Base-by-base conservation (phyloP, 2,888 invertebrate species). In the Cantharis nigra region DNA sequence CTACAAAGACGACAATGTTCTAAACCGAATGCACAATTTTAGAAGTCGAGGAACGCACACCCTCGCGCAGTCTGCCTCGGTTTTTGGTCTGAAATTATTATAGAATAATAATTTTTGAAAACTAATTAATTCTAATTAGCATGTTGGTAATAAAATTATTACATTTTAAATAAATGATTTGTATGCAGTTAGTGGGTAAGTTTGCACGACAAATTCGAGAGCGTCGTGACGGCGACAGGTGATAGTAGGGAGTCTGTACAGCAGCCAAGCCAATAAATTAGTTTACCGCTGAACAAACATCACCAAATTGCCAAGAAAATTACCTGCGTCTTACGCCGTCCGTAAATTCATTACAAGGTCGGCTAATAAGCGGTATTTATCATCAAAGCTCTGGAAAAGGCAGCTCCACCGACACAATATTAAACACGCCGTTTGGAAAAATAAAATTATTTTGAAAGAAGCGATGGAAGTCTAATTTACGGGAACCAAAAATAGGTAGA, bases 241-340 rank as follows among this genome's bases (percentile, higher is more conserved):
- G 82, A 80, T 79, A 75, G 76, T 71, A 78, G 75, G 79, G 80
- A 76, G 72, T 75, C 76, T 81, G 81, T 82, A 80, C 79, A 78
- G 81, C 74, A 81, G 80, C 80, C 82, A 78, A 78, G 83, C 83
- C 85, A 84, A 85, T 85, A 85, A 86, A 86, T 86, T 84, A 84
- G 84, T 79, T 82, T 81, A 81, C 83, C 81, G 83, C 83, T 83
- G 84, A 86, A 86, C 86, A 87, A 87, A 87, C 87, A 87, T 85
- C 85, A 83, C 85, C 84, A 87, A 87, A 87, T 87, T 86, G 86
- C 87, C 85, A 83, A 84, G 87, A 87, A 87, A 87, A 87, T 87
- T 87, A 87, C 87, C 87, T 87, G 87, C 82, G 85, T 83, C 84
- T 84, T 82, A 81, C 76, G 80, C 81, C 82, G 74, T 80, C 83